Percentiles rank a stretch among this genome's conserved stretches.
Evolutionary conservation across 2,113 vertebrate genomes (phyloP).

Genomic region (Microcebus ravelobensis): DNA sequence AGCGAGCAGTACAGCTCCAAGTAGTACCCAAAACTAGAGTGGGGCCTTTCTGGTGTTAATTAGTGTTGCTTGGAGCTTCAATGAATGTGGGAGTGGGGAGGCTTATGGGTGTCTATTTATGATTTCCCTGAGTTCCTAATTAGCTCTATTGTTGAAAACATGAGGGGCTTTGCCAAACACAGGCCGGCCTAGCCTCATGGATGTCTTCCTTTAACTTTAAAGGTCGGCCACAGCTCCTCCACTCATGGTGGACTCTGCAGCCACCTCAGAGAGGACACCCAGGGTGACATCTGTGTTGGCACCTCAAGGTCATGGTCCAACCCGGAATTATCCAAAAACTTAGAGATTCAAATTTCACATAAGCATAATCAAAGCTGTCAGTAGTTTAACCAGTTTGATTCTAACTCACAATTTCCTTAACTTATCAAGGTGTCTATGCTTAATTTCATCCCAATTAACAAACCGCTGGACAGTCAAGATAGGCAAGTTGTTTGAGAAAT

Average conservation of each 20-base stretch:
- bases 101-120: neutral
- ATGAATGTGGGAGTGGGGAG: neutral
- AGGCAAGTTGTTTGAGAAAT: neutral
- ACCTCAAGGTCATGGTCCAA: neutral
- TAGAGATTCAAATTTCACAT: neutral
- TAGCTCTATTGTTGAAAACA: neutral
- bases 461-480: neutral
- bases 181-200: neutral
- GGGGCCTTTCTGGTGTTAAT: neutral
- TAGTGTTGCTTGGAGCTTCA: neutral
- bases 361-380: neutral
- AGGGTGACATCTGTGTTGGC: neutral
- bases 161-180: neutral
- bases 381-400: neutral
- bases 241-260: neutral
- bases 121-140: conserved; percentile 35
- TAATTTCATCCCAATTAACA: neutral
- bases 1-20: neutral
- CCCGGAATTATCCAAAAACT: neutral
- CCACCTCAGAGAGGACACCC: neutral
- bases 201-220: neutral
- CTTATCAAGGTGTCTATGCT: neutral
- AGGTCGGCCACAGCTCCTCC: neutral
- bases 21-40: neutral
- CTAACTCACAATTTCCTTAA: neutral